phyloP scores from a whole-genome alignment of 2,888 invertebrate species.

The Rhimphoctona megacephalus region DNA sequence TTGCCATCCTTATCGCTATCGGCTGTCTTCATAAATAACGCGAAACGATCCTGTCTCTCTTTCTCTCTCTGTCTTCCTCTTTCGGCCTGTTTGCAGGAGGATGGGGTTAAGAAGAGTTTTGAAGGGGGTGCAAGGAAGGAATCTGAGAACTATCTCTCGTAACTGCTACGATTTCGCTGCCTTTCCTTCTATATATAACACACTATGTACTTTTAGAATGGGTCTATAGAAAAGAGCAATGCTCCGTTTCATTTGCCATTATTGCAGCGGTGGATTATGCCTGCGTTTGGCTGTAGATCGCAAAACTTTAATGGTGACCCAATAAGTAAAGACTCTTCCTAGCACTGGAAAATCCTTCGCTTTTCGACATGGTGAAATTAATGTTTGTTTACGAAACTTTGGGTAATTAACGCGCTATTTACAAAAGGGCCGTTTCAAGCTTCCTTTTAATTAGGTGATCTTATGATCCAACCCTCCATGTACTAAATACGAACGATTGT shows the following conservation, averaged over 20 bases:
- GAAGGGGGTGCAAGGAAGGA: constrained; percentile 30
- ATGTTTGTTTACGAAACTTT: constrained; percentile 20
- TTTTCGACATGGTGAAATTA: neutral
- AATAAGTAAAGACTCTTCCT: neutral
- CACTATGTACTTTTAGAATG: constrained; percentile 30
- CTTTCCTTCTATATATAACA: constrained; percentile 46
- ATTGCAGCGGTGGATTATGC: constrained; percentile 21
- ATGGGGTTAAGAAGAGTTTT: constrained; percentile 35
- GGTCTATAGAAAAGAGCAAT: constrained; percentile 31
- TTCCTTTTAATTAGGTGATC: neutral
- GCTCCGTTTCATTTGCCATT: constrained; percentile 29
- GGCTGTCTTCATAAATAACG: constrained; percentile 79
- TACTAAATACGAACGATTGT: neutral
- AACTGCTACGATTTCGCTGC: constrained; percentile 56
- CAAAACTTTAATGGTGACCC: constrained; percentile 6
- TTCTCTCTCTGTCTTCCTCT: constrained; percentile 50
- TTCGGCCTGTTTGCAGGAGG: constrained; percentile 32
- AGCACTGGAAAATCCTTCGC: neutral
- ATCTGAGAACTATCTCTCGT: constrained; percentile 49
- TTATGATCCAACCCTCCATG: neutral
- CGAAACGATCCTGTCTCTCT: constrained; percentile 72
- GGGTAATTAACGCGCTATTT: neutral
- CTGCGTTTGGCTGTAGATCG: constrained; percentile 22
- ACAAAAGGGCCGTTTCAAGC: neutral
- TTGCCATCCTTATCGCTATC: constrained; percentile 80